These are phyloP conservation scores for Portevinia maculata DNA, from an alignment of 2,888 invertebrate species.

Conservation along the genomic window DNA sequence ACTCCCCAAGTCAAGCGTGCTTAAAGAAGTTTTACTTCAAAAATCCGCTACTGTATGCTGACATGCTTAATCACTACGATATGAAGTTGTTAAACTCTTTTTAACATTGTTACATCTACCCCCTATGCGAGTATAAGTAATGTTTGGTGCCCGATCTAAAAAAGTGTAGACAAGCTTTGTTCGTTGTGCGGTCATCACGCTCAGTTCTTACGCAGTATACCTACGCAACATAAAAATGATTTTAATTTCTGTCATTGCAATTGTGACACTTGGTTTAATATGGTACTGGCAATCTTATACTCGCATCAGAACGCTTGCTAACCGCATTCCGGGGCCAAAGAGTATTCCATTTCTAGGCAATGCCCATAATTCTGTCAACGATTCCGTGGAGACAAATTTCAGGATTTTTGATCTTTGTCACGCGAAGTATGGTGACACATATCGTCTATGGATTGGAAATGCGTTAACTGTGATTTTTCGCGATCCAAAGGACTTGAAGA, in stretches of 20 bases:
- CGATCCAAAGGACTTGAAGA: slow-evolving; percentile 64
- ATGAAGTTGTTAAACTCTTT: too few relatives aligned
- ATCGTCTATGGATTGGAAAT: slow-evolving; percentile 69
- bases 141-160: too few relatives aligned
- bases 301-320: slow-evolving; percentile 6
- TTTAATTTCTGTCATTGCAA: not conserved
- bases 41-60: too few relatives aligned
- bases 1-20: too few relatives aligned
- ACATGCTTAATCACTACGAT: too few relatives aligned
- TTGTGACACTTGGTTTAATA: not conserved
- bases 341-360: slow-evolving; percentile 43
- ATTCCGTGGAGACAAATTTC: slow-evolving; percentile 37
- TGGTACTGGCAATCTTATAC: not conserved
- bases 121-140: too few relatives aligned
- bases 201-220: too few relatives aligned
- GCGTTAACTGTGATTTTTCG: slow-evolving; percentile 66
- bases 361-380: slow-evolving; percentile 34
- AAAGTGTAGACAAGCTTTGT: too few relatives aligned
- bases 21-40: too few relatives aligned
- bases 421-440: slow-evolving; percentile 33
- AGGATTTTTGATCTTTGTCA: slow-evolving; percentile 75
- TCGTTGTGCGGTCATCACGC: too few relatives aligned
- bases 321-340: slow-evolving; percentile 42
- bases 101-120: too few relatives aligned
- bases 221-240: too few relatives aligned